Conservation (phyloP, 2,113 vertebrate species). For the Sphyrna mokarran region DNA sequence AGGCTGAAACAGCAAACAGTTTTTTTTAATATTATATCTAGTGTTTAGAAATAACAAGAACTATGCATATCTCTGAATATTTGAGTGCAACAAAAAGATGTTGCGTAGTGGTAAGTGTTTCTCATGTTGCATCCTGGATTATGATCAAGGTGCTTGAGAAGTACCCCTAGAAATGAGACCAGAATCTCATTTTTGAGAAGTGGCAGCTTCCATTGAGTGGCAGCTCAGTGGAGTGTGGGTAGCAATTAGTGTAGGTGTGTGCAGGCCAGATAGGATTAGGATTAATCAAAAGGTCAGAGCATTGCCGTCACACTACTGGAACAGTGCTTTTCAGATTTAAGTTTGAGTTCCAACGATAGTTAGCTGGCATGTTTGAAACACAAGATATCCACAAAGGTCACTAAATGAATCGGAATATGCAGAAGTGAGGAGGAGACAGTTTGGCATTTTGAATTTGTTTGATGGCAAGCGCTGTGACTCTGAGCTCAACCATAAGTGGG, state of each 20-base stretch:
- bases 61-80: neutral
- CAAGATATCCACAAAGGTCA: neutral
- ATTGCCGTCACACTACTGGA: neutral
- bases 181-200: neutral
- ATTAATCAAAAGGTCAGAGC: slow-evolving; percentile 1
- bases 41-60: neutral
- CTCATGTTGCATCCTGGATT: neutral
- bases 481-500: neutral
- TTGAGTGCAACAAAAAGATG: neutral
- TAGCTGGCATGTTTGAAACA: neutral
- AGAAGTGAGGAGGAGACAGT: neutral
- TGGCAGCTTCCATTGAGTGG: neutral
- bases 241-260: neutral
- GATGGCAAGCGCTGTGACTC: neutral
- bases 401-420: neutral
- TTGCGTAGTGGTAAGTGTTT: neutral
- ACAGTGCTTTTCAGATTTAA: neutral
- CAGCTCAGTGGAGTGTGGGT: neutral
- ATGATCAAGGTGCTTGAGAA: neutral
- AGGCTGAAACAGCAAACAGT: neutral
- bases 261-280: neutral
- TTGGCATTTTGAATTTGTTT: slow-evolving; percentile 15
- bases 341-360: neutral
- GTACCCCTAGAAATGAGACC: neutral
- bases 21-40: neutral